Conservation (phyloP, 2,888 invertebrate genomes). For the Pogonocherus hispidulus region DNA sequence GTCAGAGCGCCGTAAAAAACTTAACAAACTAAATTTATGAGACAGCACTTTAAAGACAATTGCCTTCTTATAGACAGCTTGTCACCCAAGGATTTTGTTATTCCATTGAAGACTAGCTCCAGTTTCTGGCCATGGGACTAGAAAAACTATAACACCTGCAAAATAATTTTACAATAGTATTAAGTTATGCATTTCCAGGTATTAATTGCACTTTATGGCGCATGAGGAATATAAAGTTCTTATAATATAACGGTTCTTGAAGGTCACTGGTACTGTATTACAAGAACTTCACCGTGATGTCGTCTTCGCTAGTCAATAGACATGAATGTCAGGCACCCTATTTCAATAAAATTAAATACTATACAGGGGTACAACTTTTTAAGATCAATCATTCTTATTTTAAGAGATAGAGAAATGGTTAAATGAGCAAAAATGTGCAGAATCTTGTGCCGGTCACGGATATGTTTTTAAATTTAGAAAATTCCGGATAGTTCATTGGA, state of each 20-base stretch:
- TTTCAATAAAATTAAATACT: too few species aligned
- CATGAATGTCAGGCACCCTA: too few species aligned
- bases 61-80: background rate
- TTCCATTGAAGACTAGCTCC: background rate
- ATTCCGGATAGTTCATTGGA: too few species aligned
- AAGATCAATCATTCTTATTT: too few species aligned
- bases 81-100: conserved; percentile 19
- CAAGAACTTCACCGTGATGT: background rate
- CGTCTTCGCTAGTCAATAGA: background rate
- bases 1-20: background rate
- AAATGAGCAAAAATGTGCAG: too few species aligned
- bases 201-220: too few species aligned
- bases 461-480: too few species aligned
- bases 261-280: background rate
- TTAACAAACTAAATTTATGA: conserved; percentile 8
- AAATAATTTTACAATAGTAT: background rate
- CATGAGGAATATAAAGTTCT: background rate
- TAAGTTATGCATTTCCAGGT: background rate
- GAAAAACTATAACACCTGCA: background rate
- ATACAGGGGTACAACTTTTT: too few species aligned
- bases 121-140: background rate
- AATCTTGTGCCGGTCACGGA: too few species aligned
- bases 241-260: background rate
- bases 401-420: too few species aligned
- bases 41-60: conserved; percentile 8